Conservation (phyloP, 2,888 invertebrate species). For the Brachyopa scutellaris region DNA sequence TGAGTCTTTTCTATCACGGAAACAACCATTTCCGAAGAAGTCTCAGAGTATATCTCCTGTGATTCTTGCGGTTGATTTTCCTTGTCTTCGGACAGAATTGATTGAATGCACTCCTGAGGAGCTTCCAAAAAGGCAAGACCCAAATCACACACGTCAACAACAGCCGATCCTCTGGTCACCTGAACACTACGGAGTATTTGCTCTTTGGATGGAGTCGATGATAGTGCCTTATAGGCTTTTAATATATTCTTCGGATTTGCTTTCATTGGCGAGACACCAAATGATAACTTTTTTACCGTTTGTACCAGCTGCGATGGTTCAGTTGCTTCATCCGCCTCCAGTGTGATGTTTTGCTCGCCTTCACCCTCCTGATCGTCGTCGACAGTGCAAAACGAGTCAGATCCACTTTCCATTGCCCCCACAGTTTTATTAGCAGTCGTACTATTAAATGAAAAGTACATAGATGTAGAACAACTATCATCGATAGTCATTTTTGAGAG, state of each 20-base stretch:
- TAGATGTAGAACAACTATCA: slow-evolving; percentile 49
- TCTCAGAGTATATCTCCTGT: slow-evolving; percentile 37
- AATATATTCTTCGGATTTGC: slow-evolving; percentile 74
- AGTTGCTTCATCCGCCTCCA: slow-evolving; percentile 22
- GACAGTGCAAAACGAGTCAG: slow-evolving; percentile 2
- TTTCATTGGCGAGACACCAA: slow-evolving; percentile 16
- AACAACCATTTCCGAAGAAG: slow-evolving; percentile 44
- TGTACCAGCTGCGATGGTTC: not conserved
- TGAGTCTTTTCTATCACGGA: slow-evolving; percentile 51
- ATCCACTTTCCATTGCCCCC: slow-evolving; percentile 11
- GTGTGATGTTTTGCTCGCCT: slow-evolving; percentile 29
- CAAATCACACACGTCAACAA: slow-evolving; percentile 47
- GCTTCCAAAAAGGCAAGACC: slow-evolving; percentile 47
- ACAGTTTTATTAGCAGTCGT: slow-evolving; percentile 50
- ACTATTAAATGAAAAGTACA: slow-evolving; percentile 66
- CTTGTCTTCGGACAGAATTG: slow-evolving; percentile 28
- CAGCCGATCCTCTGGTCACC: slow-evolving; percentile 71
- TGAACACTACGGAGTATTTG: slow-evolving; percentile 74
- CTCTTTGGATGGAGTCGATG: slow-evolving; percentile 78
- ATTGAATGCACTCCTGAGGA: slow-evolving; percentile 38
- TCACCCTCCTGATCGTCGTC: slow-evolving; percentile 4
- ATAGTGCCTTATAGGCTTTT: slow-evolving; percentile 76
- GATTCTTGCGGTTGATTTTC: slow-evolving; percentile 47
- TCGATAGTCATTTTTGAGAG: slow-evolving; percentile 45
- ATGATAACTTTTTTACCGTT: slow-evolving; percentile 50